Evolutionary conservation across 2,797 vertebrate genomes (phyloP).

Genomic region (Steatocranus sp.): DNA sequence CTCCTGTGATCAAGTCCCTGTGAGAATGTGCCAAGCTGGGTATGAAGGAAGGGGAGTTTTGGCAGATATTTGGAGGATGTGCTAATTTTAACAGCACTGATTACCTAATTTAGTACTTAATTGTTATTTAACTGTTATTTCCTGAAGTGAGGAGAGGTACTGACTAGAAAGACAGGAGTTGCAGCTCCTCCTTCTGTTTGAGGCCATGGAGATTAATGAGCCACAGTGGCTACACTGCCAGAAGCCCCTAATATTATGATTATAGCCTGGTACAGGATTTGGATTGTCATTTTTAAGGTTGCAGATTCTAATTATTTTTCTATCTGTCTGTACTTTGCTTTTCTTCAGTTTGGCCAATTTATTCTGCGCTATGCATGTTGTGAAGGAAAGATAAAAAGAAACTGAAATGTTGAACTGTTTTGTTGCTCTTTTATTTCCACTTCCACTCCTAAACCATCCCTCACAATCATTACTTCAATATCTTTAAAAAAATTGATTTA

Average conservation of each 20-base stretch:
- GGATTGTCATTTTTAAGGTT: not conserved
- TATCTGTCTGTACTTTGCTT: not conserved
- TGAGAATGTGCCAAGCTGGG: not conserved
- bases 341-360: not conserved
- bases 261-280: not conserved
- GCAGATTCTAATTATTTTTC: not conserved
- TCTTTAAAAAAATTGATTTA: not conserved
- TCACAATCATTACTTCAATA: not conserved
- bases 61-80: not conserved
- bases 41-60: not conserved
- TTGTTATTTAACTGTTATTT: not conserved
- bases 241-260: not conserved
- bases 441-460: not conserved
- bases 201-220: not conserved
- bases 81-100: not conserved
- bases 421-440: not conserved
- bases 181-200: not conserved
- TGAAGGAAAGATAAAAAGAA: not conserved
- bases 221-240: not conserved
- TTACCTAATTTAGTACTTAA: not conserved
- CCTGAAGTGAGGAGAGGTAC: not conserved
- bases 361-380: not conserved
- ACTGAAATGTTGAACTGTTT: not conserved
- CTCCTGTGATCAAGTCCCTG: not conserved
- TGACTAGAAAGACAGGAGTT: not conserved